Conservation (phyloP, 2,113 vertebrate genomes). For the Aix galericulata region DNA sequence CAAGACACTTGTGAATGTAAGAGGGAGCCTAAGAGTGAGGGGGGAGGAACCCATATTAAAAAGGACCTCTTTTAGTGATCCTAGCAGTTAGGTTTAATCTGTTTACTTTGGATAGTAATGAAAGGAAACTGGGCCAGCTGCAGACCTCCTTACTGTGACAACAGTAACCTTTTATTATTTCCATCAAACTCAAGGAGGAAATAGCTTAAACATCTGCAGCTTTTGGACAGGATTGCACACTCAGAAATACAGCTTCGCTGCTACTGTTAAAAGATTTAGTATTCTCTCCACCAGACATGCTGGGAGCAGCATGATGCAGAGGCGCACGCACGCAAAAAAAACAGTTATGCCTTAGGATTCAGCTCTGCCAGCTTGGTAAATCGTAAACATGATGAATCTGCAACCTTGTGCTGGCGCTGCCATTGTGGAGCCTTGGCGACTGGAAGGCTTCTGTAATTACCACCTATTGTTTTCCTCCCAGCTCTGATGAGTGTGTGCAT, state of each 20-base stretch:
- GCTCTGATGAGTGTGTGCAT: not conserved
- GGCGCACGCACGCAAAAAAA: not conserved
- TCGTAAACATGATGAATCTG: not conserved
- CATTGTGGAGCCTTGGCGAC: not conserved
- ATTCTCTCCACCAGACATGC: constrained; percentile 48
- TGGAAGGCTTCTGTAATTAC: not conserved
- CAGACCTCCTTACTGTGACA: constrained; percentile 82
- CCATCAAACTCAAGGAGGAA: constrained; percentile 79
- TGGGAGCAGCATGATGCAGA: constrained; percentile 28
- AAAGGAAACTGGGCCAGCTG: constrained; percentile 81
- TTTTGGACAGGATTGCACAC: constrained; percentile 71
- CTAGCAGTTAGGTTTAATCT: constrained; percentile 75
- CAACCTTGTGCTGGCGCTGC: not conserved
- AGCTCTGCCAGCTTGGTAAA: constrained; percentile 1
- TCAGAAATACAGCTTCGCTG: constrained; percentile 60
- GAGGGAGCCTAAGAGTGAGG: not conserved
- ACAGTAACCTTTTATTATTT: constrained; percentile 82
- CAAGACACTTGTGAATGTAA: not conserved
- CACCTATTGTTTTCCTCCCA: not conserved
- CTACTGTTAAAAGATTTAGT: constrained; percentile 77
- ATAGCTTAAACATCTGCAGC: constrained; percentile 81
- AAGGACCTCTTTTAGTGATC: constrained; percentile 71
- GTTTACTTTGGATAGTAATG: constrained; percentile 80
- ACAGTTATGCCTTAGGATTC: not conserved
- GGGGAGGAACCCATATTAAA: constrained; percentile 52